Evolutionary conservation across 92 coral and sea anemone genomes (phyloP), one percentile per base, ranked within the genome.

Genomic region (Heteractis magnifica): DNA sequence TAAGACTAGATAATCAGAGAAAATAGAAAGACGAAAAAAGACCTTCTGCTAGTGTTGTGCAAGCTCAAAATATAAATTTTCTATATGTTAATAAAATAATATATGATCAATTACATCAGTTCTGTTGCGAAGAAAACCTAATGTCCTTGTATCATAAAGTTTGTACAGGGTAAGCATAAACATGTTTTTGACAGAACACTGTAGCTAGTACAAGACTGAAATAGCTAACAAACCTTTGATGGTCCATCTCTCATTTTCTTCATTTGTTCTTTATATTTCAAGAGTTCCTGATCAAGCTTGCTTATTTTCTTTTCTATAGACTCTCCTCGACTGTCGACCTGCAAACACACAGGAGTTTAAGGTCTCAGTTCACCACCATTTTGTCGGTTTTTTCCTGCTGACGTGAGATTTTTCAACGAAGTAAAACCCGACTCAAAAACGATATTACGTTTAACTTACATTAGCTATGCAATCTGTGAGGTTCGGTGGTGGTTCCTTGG

Each of bases 161-260:
- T 34, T 34, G 44, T 34, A n/a, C n/a, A n/a, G n/a, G n/a, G n/a
- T n/a, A n/a, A n/a, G n/a, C n/a, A n/a, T n/a, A n/a, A n/a, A n/a
- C n/a, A n/a, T n/a, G 44, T 34, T 34, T 34, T 34, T 34, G 44
- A 34, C 44, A 34, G 44, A 34, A 34, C 2, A 34, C 44, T 34
- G 44, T 34, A 34, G 44, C 44, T 34, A 34, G 3, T 34, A 34
- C 44, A 34, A 34, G 44, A 34, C 44, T 34, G 14, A 16, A 59
- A 11, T 26, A 65, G 21, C 8, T 19, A 79, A 75, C 89, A 59
- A 76, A 96, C 99, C 99, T 97, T 97, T 58, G 99, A 97, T 20
- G 99, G 95, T 14, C 99, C 99, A 44, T 97, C 99, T 79, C 99
- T 88, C 99, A 97, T 97, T 85, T 97, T 97, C 88, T 97, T 97